phyloP scores from a whole-genome alignment of 2,113 vertebrate genomes.

The Garra rufa region DNA sequence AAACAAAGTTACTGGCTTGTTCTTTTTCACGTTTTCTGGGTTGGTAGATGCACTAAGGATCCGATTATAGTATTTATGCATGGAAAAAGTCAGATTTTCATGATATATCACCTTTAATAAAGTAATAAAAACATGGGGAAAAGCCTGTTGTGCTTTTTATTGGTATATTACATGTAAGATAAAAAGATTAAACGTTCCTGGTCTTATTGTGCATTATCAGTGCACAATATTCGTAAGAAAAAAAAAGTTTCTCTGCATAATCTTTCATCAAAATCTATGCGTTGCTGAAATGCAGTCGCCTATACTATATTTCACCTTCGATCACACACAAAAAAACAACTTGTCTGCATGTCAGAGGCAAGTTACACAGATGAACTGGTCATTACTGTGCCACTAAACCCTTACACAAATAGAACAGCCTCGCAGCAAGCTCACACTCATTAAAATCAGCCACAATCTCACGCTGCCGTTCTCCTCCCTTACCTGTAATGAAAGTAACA shows the following conservation, averaged over 20 bases:
- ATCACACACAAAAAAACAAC: neutral
- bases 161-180: too few relatives aligned
- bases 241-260: neutral
- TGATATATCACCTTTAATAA: too few relatives aligned
- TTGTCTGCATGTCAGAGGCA: neutral
- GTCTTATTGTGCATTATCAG: neutral
- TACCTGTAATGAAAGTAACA: slow-evolving; percentile 13
- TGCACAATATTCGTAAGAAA: neutral
- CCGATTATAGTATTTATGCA: too few relatives aligned
- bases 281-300: neutral
- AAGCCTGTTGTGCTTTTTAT: too few relatives aligned
- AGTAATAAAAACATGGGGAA: too few relatives aligned
- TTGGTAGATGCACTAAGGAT: too few relatives aligned
- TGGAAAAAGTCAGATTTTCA: too few relatives aligned
- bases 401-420: slow-evolving; percentile 6
- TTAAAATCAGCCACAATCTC: slow-evolving; percentile 30
- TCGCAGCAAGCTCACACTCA: neutral
- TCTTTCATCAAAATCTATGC: neutral
- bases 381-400: slow-evolving; percentile 18
- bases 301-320: neutral
- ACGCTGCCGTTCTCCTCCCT: neutral
- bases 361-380: neutral
- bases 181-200: neutral
- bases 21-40: too few relatives aligned
- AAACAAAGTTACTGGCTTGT: too few relatives aligned